These are phyloP conservation scores for Lacanobia wlatinum DNA, from an alignment of 2,888 invertebrate genomes.

Conservation along the genomic window DNA sequence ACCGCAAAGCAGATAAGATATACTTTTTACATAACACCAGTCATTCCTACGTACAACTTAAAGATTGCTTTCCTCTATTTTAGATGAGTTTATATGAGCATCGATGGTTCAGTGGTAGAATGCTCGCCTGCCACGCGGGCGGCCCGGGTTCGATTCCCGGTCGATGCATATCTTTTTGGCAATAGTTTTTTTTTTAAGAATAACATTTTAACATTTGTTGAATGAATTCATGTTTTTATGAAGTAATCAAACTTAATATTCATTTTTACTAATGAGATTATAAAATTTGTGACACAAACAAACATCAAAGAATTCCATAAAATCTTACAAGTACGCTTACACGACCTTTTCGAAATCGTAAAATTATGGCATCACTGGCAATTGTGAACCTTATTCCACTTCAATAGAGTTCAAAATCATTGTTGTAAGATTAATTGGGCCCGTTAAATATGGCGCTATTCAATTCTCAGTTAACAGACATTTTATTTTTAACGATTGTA, in stretches of 20 bases:
- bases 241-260: background rate
- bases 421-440: background rate
- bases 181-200: background rate
- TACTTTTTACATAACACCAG: background rate
- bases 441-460: slow-evolving; percentile 32
- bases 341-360: slow-evolving; percentile 29
- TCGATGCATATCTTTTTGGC: slow-evolving; percentile 76
- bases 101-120: slow-evolving; percentile 91
- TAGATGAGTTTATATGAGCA: slow-evolving; percentile 61
- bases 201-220: background rate
- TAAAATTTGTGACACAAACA: slow-evolving; percentile 3
- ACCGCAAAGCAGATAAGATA: background rate
- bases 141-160: slow-evolving; percentile 87
- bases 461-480: slow-evolving; percentile 30
- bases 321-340: slow-evolving; percentile 8
- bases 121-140: slow-evolving; percentile 91
- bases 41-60: background rate
- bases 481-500: slow-evolving; percentile 31
- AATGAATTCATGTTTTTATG: slow-evolving; percentile 7
- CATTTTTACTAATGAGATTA: no score
- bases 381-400: background rate
- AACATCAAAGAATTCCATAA: slow-evolving; percentile 43
- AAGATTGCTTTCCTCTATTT: background rate
- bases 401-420: background rate
- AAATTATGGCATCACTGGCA: background rate